Base-by-base conservation (phyloP, 1,140 invertebrate species). In the Himalopsyche phryganea region DNA sequence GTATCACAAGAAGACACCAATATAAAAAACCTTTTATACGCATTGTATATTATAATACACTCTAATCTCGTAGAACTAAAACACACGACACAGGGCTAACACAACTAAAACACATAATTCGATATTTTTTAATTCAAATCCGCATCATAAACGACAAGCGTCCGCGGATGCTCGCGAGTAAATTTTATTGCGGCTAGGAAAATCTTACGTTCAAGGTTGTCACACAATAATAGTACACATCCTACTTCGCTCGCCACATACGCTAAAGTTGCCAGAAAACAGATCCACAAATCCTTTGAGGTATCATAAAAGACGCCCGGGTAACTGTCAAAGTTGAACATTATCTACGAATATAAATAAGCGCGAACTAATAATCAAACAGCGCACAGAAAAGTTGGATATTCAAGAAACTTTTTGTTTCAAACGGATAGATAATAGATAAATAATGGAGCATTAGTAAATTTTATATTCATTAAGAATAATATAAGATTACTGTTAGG, bases 161-260 rank as follows among this genome's bases (percentile, higher is more conserved):
- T 23, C 35, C 50, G 50, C 23, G 35, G 49, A 50, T 41, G 42
- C 38, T 56, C 52, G 40, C 52, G 52, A 44, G 51, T 44, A 42
- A 53, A 44, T 55, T 55, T 48, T 49, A 56, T 50, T 40, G 33
- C 54, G 42, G 54, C 54, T 56, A 50, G 36, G 38, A 50, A 48
- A 56, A 50, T 49, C 33, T 49, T 18, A 17, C 45, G 1, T 38
- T 42, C 54, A 56, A 56, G 54, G 54, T 56, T 56, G 54, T 49
- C 54, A 35, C 54, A 35, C 35, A 14, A 28, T 28, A 28, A 28
- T 9, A 9, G 23, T 28, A 28, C 23, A 28, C 23, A 28, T 28
- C 23, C 23, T 28, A 28, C 23, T 28, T 28, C 23, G 23, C 23
- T 28, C 4, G 23, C 23, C 23, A 28, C 23, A 5, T 28, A 28